Base-by-base conservation (phyloP, 2,113 vertebrate genomes). In the Lophius piscatorius region DNA sequence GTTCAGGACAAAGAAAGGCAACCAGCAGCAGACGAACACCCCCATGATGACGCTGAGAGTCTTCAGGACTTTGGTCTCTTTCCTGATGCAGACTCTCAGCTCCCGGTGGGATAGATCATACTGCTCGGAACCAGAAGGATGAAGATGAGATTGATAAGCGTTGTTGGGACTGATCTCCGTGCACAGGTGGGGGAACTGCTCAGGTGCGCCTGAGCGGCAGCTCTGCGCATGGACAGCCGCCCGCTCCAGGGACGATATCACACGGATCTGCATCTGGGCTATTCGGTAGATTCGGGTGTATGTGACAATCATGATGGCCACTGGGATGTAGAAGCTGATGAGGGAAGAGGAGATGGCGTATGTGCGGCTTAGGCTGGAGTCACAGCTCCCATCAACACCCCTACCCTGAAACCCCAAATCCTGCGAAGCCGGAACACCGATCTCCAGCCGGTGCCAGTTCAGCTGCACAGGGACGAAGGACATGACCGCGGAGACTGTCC, bases 271-370 rank as follows among this genome's bases (percentile, higher is more conserved):
- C 24, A 65, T 51, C 55, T 83, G 85, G 34, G 85, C 85, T 52
- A 87, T 87, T 55, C 52, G 67, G 48, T 87, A 87, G 41, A 87
- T 87, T 31, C 85, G 82, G 10, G 82, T 85, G 74, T 87, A 87
- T 4, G 82, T 85, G 59, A 78, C 65, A 4, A 85, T 62, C 85
- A 87, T 87, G 39, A 87, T 81, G 0, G 70, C 67, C 18, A 87
- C 85, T 10, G 82, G 82, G 55, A 87, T 87, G 56, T n/a, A n/a
- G n/a, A n/a, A n/a, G n/a, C n/a, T n/a, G n/a, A 80, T 80, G 38
- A 87, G 71, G 16, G 85, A 87, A 8, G 85, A 87, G 17, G 85
- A 87, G 70, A 87, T 87, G 46, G 82, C 85, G 65, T 87, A 87
- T 0, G 80, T 82, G 36, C 82, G 80, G 47, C 70, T 83, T 28